Percentiles rank a stretch among this genome's conserved stretches.
Evolutionary conservation across 2,113 vertebrate genomes (phyloP).

Genomic region (Paraplagusia blochii): DNA sequence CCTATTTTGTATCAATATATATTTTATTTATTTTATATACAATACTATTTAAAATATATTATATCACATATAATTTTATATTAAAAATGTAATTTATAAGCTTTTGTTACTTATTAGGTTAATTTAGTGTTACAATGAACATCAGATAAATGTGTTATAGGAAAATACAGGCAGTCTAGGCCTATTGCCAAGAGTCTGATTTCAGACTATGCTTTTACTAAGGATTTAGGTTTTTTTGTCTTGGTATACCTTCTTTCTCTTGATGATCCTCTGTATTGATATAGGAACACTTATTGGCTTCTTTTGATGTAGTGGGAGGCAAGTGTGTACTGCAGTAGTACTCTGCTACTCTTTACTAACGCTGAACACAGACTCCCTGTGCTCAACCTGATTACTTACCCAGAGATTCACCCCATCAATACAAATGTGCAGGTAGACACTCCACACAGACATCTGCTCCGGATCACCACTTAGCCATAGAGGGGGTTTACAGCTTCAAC

Average conservation of each 20-base stretch:
- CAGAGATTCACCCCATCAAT: constrained; percentile 43
- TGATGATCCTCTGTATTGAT: constrained; percentile 60
- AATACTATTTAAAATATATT: neutral
- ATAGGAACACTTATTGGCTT: constrained; percentile 27
- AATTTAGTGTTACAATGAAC: no score
- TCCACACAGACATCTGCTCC: constrained; percentile 5
- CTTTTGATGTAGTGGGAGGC: constrained; percentile 58
- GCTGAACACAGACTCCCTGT: constrained; percentile 43
- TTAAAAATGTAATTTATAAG: no score
- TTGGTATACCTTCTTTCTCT: no score
- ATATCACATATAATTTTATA: no score
- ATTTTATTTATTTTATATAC: neutral
- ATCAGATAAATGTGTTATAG: no score
- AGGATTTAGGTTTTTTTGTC: no score
- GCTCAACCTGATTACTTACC: constrained; percentile 56
- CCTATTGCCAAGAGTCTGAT: no score
- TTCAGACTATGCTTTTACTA: no score
- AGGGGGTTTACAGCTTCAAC: no score
- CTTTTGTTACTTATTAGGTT: no score
- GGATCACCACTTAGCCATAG: no score
- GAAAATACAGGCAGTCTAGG: no score
- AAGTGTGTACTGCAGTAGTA: constrained; percentile 28
- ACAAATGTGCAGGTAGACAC: constrained; percentile 40
- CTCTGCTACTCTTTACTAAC: constrained; percentile 26
- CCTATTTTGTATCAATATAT: neutral